Evolutionary conservation across 2,888 invertebrate species (phyloP).

Genomic region (Holacanthella duospinosa): DNA sequence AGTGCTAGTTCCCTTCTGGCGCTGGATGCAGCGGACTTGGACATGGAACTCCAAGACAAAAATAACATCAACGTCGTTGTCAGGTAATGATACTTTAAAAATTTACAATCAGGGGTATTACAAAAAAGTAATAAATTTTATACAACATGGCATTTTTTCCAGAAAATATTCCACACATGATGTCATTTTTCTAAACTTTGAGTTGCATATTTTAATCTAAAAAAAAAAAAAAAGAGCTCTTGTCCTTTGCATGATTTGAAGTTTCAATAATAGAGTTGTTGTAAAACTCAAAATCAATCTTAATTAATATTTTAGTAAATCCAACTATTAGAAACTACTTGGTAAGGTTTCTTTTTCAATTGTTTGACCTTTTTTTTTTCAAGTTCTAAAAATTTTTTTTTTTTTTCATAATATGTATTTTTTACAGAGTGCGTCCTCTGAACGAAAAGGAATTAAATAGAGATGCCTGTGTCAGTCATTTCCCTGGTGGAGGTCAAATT

Average conservation of each 20-base stretch:
- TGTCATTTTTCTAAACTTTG: background rate
- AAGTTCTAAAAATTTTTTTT: no score
- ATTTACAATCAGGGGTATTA: no score
- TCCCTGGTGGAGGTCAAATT: conserved; percentile 82
- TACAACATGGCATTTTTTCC: no score
- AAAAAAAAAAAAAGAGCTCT: no score
- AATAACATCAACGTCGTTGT: conserved; percentile 84
- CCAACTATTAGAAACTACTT: background rate
- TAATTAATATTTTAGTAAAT: no score
- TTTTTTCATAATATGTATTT: no score
- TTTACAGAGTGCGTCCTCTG: conserved; percentile 74
- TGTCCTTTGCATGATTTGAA: no score
- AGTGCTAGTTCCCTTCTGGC: conserved; percentile 37
- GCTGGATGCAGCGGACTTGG: conserved; percentile 32
- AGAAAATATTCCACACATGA: conserved; percentile 18
- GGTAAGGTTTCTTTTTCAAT: background rate
- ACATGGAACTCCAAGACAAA: conserved; percentile 38
- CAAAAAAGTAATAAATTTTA: no score
- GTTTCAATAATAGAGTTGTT: no score
- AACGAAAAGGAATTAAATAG: conserved; percentile 62
- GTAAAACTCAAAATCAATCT: no score
- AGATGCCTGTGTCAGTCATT: conserved; percentile 62
- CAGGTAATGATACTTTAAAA: no score
- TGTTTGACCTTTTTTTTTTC: background rate
- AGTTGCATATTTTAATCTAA: background rate